Evolutionary conservation across 2,113 vertebrate genomes (phyloP).

Genomic region (Crotalus tigris): DNA sequence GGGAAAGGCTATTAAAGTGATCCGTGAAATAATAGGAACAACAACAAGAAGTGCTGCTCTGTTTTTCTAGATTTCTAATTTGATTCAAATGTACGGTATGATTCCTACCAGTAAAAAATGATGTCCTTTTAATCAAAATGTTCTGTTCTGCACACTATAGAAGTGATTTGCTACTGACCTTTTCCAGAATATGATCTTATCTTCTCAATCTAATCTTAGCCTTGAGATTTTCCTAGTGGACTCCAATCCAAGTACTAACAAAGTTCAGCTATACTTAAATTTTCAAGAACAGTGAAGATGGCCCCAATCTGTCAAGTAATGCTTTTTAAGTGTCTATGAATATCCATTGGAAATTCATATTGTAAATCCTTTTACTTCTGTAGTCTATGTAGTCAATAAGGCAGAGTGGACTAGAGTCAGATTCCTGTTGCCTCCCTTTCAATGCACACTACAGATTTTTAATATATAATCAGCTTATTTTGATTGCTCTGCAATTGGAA

Average conservation of each 20-base stretch:
- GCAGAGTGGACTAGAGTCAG: not conserved
- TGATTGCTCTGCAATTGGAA: not conserved
- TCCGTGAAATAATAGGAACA: not conserved
- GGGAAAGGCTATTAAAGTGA: not conserved
- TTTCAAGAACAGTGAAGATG: not conserved
- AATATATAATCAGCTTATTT: not conserved
- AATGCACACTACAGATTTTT: not conserved
- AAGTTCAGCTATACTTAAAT: not conserved
- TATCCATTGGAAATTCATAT: not conserved
- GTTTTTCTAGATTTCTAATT: not conserved
- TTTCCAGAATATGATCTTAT: not conserved
- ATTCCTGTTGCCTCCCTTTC: not conserved
- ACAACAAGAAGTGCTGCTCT: not conserved
- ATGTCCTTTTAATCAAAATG: not conserved
- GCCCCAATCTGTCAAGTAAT: not conserved
- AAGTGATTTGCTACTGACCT: not conserved
- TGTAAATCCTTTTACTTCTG: not conserved
- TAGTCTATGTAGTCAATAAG: not conserved
- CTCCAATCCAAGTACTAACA: not conserved
- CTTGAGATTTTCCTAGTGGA: not conserved
- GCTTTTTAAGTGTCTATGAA: not conserved
- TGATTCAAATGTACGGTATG: not conserved
- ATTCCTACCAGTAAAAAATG: not conserved
- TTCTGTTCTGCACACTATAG: not conserved
- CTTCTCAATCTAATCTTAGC: not conserved